Evolutionary conservation across 2,888 invertebrate genomes (phyloP).

Genomic region (Latrodectus elegans): DNA sequence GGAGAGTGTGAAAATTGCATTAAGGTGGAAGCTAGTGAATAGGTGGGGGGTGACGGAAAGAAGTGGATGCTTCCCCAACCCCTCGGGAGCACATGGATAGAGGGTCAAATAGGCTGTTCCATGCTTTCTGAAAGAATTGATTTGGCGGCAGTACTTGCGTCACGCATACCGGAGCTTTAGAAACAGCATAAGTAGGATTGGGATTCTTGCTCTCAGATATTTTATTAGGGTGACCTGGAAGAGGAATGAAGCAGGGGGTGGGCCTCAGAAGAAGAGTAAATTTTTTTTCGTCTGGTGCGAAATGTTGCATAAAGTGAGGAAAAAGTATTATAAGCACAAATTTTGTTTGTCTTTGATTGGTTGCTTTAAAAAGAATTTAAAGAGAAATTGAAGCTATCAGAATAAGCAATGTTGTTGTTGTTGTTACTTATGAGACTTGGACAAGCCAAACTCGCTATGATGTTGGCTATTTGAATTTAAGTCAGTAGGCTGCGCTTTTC

Average conservation of each 20-base stretch:
- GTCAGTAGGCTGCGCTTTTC: too few relatives aligned
- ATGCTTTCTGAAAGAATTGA: conserved; percentile 27
- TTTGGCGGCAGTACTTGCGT: conserved; percentile 25
- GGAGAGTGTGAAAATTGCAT: conserved; percentile 61
- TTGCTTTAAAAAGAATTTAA: too few relatives aligned
- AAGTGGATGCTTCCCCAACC: background rate
- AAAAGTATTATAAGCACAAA: too few relatives aligned
- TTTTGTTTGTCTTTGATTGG: too few relatives aligned
- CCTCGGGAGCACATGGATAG: background rate
- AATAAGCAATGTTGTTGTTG: too few relatives aligned
- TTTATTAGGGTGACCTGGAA: background rate
- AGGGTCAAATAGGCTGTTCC: conserved; percentile 37
- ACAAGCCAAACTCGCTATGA: too few relatives aligned
- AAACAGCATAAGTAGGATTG: conserved; percentile 3
- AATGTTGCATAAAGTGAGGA: background rate
- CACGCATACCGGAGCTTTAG: background rate
- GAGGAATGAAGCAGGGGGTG: background rate
- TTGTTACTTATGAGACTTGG: too few relatives aligned
- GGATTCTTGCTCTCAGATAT: background rate
- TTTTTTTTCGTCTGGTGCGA: background rate
- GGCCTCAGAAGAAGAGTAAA: background rate
- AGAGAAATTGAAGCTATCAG: too few relatives aligned
- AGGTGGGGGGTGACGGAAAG: background rate
- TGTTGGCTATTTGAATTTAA: too few relatives aligned
- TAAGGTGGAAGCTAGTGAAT: conserved; percentile 1